Evolutionary conservation across 1,140 invertebrate genomes (phyloP), one percentile per base, ranked within the genome.

Genomic region (Bilobella aurantiaca): DNA sequence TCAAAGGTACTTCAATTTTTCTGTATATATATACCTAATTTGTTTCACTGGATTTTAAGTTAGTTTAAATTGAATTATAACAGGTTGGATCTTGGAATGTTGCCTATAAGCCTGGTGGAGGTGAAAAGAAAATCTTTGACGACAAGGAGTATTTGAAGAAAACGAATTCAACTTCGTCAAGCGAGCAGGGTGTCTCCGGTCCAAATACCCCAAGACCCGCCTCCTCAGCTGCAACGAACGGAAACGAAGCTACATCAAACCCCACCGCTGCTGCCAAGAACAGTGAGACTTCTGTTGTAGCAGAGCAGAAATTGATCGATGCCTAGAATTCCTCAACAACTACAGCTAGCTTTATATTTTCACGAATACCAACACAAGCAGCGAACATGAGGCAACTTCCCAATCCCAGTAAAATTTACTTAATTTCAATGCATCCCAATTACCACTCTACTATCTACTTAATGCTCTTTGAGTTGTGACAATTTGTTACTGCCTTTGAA

Each of bases 1-100:
- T 57, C 59, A 2, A 66, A 66, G 31, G 64, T 66, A n/a, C n/a
- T n/a, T n/a, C n/a, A 59, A 46, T 21, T 14, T 28, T 32, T 42
- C 34, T 18, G 34, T 42, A 12, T 42, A 42, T 42, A 18, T 12
- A 42, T 12, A 8, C 34, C 34, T 42, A 42, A 18, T 12, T 18
- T 53, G 49, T 16, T 53, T 23, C 25, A 8, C 3, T 53, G 49
- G 12, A 8, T 53, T 23, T 18, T 5, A 23, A 18, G 14, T 53
- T 23, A 12, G 5, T 53, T 53, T 53, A 14, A 23, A 53, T 53
- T 23, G 23, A 23, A 12, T 42, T 42, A 18, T 53, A 5, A 37
- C 16, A 91, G 80, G 82, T 96, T 69, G 91, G 91, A 60, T 96
- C 92, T 27, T 90, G 94, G 76, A 97, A 98, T 78, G 85, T 95